phyloP scores from a whole-genome alignment of 2,113 vertebrate species.

The Pachycephala philippinensis region DNA sequence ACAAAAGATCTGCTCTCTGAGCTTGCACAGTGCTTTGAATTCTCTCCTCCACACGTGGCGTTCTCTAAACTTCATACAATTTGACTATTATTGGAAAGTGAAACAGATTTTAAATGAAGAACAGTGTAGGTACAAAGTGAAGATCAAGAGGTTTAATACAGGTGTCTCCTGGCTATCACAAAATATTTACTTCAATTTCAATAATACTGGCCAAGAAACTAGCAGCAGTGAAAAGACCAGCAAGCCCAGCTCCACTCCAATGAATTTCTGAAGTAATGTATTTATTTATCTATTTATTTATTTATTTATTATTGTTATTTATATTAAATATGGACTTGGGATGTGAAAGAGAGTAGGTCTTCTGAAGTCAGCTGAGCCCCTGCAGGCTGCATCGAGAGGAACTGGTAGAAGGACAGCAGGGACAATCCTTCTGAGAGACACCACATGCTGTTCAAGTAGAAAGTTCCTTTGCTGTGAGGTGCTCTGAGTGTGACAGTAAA shows the following conservation, averaged over 20 bases:
- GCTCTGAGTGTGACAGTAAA: neutral
- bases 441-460: neutral
- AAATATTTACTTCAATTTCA: neutral
- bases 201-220: neutral
- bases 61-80: neutral
- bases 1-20: neutral
- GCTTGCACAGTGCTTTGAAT: neutral
- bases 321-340: neutral
- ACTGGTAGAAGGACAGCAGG: neutral
- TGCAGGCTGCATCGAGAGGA: neutral
- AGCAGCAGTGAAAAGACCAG: neutral
- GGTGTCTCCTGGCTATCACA: neutral
- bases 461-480: neutral
- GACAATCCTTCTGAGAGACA: neutral
- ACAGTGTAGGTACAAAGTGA: rapidly evolving
- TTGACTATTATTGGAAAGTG: neutral
- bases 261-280: neutral
- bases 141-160: neutral
- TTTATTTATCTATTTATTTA: neutral
- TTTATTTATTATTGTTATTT: neutral
- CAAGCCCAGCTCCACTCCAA: neutral
- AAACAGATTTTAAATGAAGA: neutral
- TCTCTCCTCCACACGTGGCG: neutral
- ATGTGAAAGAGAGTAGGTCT: rapidly evolving
- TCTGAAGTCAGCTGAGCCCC: neutral